phyloP scores from a whole-genome alignment of 2,113 vertebrate species.

The Amia ocellicauda region DNA sequence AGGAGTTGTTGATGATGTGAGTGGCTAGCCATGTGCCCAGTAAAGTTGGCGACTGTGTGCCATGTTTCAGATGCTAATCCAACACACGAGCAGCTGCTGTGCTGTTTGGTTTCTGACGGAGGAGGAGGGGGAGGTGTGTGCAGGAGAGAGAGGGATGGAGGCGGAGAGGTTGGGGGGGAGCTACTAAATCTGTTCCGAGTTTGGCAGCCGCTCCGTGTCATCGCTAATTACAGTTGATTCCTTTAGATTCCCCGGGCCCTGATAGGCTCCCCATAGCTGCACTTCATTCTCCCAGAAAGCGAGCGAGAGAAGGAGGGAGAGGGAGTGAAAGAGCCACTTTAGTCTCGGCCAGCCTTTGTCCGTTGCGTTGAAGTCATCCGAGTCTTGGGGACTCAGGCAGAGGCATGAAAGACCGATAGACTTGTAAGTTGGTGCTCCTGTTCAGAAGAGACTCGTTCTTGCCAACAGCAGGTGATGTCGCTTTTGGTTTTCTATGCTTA shows the following conservation, averaged over 20 bases:
- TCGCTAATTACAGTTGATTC: slow-evolving; percentile 67
- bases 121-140: slow-evolving; percentile 5
- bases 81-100: not conserved
- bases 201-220: slow-evolving; percentile 62
- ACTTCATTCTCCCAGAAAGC: slow-evolving; percentile 34
- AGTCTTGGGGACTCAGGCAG: slow-evolving; percentile 28
- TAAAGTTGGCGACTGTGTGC: not conserved
- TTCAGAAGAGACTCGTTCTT: slow-evolving; percentile 36
- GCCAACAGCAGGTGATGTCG: slow-evolving; percentile 53
- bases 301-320: slow-evolving; percentile 19
- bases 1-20: not conserved
- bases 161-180: slow-evolving; percentile 18
- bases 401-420: slow-evolving; percentile 41
- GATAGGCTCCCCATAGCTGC: slow-evolving; percentile 53
- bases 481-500: slow-evolving; percentile 1
- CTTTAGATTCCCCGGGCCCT: slow-evolving; percentile 64
- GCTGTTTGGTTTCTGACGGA: slow-evolving; percentile 19
- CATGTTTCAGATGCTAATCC: slow-evolving; percentile 1
- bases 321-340: slow-evolving; percentile 33
- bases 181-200: slow-evolving; percentile 38
- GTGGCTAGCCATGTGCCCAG: not conserved
- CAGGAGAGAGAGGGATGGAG: slow-evolving; percentile 14
- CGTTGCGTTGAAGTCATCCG: slow-evolving; percentile 9
- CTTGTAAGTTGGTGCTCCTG: slow-evolving; percentile 30
- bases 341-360: not conserved